Evolutionary conservation across 2,888 invertebrate species (phyloP), one percentile per base, ranked within the genome.

Genomic region (Hermodice carunculata): DNA sequence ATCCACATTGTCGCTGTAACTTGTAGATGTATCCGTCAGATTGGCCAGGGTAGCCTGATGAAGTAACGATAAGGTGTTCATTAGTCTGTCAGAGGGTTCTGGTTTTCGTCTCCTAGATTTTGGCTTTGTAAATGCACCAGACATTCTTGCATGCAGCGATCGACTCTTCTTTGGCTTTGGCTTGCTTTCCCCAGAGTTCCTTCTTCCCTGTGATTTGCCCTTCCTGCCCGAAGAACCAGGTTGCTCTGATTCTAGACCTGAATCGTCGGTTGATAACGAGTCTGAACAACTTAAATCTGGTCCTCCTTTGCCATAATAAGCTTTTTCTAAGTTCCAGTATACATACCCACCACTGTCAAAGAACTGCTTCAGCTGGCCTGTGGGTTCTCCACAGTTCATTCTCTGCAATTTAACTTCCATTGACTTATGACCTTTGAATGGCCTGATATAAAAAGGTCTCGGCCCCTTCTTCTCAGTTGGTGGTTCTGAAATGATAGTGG

Each of bases 41-140:
- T 77, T 80, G 34, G 78, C 81, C 44, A 82, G 52, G 4, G 82
- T 82, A 1, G 81, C 81, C 74, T 81, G 76, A 74, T 82, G 81
- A 2, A 82, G 70, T 22, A 77, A 61, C 24, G 79, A 78, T 42
- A 82, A 64, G 58, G 78, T 80, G 51, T 72, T 76, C 71, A 80
- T 74, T 29, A 80, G 61, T 62, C 22, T 63, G 22, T 80, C 79
- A 6, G 57, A 32, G 31, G 37, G 26, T 19, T 42, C 52, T 8
- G 52, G 32, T 29, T 58, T 64, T 5, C 52, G 32, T 19, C 37
- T 32, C n/a, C 51, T 28, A 1, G 59, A 40, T 26, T 52, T 51
- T 32, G 59, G 46, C 37, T 40, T 31, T n/a, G 51, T 52, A 42
- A 63, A 63, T 28, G 63, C 63, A 29, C 34, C 57, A 11, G 63